phyloP scores from a whole-genome alignment of 2,888 invertebrate species.

The Himalopsyche kuldschensis region DNA sequence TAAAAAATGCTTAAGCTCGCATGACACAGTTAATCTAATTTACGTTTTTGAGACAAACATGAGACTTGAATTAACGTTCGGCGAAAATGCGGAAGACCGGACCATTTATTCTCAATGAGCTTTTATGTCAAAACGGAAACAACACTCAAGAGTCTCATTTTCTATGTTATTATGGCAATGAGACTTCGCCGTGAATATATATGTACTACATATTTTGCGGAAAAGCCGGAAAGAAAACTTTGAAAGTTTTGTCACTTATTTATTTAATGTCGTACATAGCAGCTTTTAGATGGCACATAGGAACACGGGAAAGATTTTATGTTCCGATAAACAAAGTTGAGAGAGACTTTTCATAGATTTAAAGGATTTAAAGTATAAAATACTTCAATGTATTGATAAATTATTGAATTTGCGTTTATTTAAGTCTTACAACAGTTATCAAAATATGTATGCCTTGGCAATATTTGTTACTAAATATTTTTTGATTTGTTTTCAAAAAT shows the following conservation, averaged over 20 bases:
- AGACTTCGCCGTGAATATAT: not conserved
- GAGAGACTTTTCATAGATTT: not conserved
- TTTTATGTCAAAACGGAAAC: not conserved
- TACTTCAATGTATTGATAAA: too few species aligned
- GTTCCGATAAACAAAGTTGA: not conserved
- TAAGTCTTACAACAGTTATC: too few species aligned
- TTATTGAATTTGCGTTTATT: too few species aligned
- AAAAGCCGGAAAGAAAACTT: not conserved
- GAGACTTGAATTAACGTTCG: not conserved
- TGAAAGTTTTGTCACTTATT: not conserved
- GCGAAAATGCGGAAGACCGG: not conserved
- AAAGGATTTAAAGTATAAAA: not conserved
- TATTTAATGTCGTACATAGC: not conserved
- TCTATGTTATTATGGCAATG: not conserved
- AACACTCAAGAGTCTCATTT: slow-evolving; percentile 3
- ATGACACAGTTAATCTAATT: not conserved
- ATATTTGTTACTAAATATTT: too few species aligned
- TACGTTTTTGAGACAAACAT: not conserved
- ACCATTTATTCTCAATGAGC: not conserved
- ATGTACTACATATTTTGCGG: not conserved
- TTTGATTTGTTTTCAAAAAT: too few species aligned
- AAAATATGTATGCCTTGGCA: too few species aligned
- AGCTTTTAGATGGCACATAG: not conserved
- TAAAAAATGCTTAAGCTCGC: not conserved
- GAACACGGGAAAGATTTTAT: not conserved